Percentiles rank a stretch among this genome's conserved stretches.
Conservation (phyloP, 2,888 invertebrate genomes). For the Nemotelus pantherinus region DNA sequence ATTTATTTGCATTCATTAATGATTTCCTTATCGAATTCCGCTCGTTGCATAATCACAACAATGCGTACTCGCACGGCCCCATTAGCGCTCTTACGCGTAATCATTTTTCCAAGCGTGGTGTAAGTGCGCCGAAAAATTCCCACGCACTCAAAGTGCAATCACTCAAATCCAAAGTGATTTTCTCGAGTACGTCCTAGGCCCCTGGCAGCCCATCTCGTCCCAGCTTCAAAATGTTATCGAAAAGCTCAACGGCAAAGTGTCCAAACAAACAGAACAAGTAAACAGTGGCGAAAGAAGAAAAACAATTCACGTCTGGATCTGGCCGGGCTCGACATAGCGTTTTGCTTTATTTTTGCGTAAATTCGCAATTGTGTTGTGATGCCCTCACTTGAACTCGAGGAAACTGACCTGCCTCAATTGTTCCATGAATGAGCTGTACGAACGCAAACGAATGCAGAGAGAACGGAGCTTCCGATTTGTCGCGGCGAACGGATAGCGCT, state of each 20-base stretch:
- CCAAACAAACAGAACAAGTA: slow-evolving; percentile 21
- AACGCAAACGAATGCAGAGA: not conserved
- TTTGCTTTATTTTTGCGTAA: slow-evolving; percentile 32
- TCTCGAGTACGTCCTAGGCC: slow-evolving; percentile 13
- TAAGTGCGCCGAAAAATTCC: not conserved
- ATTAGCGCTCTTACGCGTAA: not conserved
- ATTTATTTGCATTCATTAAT: not conserved
- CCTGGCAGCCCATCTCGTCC: not conserved
- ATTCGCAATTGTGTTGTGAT: slow-evolving; percentile 34
- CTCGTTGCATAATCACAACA: not conserved
- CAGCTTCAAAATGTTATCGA: slow-evolving; percentile 1
- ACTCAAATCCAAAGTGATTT: not conserved
- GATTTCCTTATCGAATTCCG: not conserved
- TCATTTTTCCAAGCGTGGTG: no score
- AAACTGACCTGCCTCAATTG: slow-evolving; percentile 33
- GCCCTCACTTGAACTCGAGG: slow-evolving; percentile 33
- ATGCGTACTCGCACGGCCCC: not conserved
- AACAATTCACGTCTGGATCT: slow-evolving; percentile 30
- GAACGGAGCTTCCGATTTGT: not conserved
- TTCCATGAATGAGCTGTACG: slow-evolving; percentile 35
- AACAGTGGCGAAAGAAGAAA: slow-evolving; percentile 30
- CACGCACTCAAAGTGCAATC: slow-evolving; percentile 23
- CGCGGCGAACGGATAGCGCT: slow-evolving; percentile 13
- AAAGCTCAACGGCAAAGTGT: slow-evolving; percentile 21
- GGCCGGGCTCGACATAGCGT: not conserved